A percentile compares a stretch with the other conserved stretches of the same genome.
These are phyloP conservation scores for Chlorocebus sabaeus DNA, from an alignment of 2,113 vertebrate species.

Conservation along the genomic window DNA sequence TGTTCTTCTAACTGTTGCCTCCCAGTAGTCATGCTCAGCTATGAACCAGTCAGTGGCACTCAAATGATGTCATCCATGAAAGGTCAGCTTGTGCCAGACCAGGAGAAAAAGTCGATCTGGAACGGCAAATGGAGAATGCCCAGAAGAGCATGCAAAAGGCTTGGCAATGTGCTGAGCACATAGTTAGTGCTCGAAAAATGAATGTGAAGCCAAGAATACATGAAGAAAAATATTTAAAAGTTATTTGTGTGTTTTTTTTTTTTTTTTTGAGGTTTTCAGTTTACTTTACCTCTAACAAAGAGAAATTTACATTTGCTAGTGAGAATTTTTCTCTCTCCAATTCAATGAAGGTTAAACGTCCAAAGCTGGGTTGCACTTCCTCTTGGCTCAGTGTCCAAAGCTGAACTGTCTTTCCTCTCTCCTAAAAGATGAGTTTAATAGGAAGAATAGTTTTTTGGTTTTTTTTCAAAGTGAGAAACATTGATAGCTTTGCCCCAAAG, in stretches of 20 bases:
- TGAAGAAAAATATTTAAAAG: background rate
- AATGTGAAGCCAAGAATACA: background rate
- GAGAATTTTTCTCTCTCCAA: background rate
- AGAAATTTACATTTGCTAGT: background rate
- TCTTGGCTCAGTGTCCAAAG: background rate
- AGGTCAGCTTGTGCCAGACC: background rate
- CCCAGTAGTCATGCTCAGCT: background rate
- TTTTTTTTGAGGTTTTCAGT: background rate
- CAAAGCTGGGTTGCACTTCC: background rate
- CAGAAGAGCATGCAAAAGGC: background rate
- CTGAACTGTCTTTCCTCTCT: background rate
- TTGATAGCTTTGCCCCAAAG: background rate
- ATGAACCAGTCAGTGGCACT: background rate
- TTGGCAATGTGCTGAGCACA: background rate
- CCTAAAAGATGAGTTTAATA: background rate
- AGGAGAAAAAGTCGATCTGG: background rate
- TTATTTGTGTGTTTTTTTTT: background rate
- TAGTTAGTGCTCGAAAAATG: background rate
- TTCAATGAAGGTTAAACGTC: background rate
- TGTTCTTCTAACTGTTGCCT: background rate
- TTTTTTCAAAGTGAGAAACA: constrained; percentile 37
- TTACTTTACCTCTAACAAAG: background rate
- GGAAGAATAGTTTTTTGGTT: constrained; percentile 50
- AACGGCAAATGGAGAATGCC: background rate
- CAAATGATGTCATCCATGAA: background rate